Percentiles rank a stretch among this genome's conserved stretches.
Evolutionary conservation across 2,113 vertebrate genomes (phyloP).

Genomic region (Brienomyrus longianalis): DNA sequence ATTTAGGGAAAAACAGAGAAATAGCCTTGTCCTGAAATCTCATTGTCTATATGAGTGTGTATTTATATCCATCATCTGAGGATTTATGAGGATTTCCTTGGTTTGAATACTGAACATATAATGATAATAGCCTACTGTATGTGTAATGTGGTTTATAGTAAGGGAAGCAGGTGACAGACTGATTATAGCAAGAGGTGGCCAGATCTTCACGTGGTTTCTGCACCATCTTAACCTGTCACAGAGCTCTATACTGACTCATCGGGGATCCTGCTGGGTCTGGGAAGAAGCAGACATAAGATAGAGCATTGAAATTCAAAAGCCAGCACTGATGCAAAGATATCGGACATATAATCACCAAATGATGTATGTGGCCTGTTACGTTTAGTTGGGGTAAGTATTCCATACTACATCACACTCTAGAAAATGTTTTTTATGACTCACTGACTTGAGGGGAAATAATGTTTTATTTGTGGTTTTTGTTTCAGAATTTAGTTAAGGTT

Average conservation of each 20-base stretch:
- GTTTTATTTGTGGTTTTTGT: neutral
- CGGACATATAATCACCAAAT: neutral
- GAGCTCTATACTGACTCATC: neutral
- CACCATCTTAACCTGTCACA: neutral
- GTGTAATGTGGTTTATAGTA: neutral
- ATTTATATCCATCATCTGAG: neutral
- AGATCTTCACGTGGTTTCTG: neutral
- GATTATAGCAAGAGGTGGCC: neutral
- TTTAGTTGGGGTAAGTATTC: conserved; percentile 55
- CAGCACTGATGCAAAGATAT: neutral
- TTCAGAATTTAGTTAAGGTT: neutral
- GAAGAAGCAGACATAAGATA: neutral
- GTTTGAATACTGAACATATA: neutral
- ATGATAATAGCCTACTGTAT: neutral
- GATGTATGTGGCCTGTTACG: conserved; percentile 25
- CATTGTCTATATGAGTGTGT: neutral
- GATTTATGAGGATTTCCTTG: neutral
- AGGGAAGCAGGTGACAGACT: neutral
- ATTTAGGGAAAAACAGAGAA: neutral
- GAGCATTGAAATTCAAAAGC: neutral
- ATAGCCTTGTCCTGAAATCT: neutral
- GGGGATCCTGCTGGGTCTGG: neutral
- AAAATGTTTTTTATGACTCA: conserved; percentile 16
- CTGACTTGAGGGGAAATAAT: neutral
- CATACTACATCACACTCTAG: conserved; percentile 43